These are phyloP conservation scores for Irena cyanogastra DNA, from an alignment of 2,113 vertebrate species.

Conservation along the genomic window DNA sequence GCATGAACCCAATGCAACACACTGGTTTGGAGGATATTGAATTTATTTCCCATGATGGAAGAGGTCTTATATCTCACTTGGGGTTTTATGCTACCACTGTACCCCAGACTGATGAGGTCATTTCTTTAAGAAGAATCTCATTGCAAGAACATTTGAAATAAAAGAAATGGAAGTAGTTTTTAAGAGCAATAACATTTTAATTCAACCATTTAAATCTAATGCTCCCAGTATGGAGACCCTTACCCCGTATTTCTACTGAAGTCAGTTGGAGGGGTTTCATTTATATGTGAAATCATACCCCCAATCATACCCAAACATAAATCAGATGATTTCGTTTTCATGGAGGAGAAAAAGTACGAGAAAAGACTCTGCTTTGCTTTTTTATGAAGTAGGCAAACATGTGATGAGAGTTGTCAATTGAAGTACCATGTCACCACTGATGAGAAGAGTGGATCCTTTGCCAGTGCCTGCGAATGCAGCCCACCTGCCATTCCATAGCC, in stretches of 20 bases:
- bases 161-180: conserved; percentile 19
- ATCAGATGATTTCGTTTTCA: neutral
- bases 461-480: neutral
- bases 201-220: conserved; percentile 32
- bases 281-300: neutral
- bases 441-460: neutral
- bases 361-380: neutral
- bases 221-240: neutral
- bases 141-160: conserved; percentile 7
- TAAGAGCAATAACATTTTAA: conserved; percentile 49
- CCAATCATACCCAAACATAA: neutral
- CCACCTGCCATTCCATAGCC: neutral
- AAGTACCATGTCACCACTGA: neutral
- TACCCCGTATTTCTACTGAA: neutral
- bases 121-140: conserved; percentile 13
- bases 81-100: neutral
- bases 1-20: neutral
- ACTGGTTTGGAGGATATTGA: neutral
- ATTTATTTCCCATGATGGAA: conserved; percentile 30
- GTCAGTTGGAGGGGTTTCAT: neutral
- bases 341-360: neutral
- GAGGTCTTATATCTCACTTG: neutral
- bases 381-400: neutral
- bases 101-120: neutral
- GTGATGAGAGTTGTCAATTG: neutral